Percentiles rank a stretch among this genome's conserved stretches.
Evolutionary conservation across 2,888 invertebrate genomes (phyloP).

Genomic region (Leucoma salicis): DNA sequence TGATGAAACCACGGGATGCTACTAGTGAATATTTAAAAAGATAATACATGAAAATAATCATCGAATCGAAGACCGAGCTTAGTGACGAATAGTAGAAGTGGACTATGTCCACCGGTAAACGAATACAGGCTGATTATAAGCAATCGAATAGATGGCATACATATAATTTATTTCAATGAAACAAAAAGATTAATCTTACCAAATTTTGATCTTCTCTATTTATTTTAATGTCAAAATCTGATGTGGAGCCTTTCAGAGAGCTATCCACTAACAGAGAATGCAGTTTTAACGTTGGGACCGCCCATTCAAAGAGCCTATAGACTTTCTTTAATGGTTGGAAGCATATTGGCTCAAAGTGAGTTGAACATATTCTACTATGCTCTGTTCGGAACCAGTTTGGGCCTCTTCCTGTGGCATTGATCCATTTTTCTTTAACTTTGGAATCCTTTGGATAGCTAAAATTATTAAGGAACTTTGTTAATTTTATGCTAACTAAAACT

Average conservation of each 20-base stretch:
- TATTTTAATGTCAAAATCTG: background rate
- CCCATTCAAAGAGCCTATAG: background rate
- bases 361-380: slow-evolving; percentile 1
- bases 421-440: slow-evolving; percentile 2
- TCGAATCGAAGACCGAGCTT: too few species aligned
- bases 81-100: too few species aligned
- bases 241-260: background rate
- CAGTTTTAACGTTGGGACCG: slow-evolving; percentile 2
- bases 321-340: background rate
- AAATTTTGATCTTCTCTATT: background rate
- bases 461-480: background rate
- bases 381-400: slow-evolving; percentile 6
- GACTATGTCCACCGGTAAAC: too few species aligned
- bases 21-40: too few species aligned
- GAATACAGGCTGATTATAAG: too few species aligned
- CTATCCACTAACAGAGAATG: background rate
- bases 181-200: too few species aligned
- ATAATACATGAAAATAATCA: too few species aligned
- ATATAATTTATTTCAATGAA: too few species aligned
- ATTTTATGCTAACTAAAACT: background rate
- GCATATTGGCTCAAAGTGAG: slow-evolving; percentile 1
- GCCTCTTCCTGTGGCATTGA: slow-evolving; percentile 5
- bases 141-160: too few species aligned
- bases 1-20: too few species aligned
- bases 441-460: slow-evolving; percentile 3